Conservation (phyloP, 2,888 invertebrate genomes). For the Griposia aprilina region DNA sequence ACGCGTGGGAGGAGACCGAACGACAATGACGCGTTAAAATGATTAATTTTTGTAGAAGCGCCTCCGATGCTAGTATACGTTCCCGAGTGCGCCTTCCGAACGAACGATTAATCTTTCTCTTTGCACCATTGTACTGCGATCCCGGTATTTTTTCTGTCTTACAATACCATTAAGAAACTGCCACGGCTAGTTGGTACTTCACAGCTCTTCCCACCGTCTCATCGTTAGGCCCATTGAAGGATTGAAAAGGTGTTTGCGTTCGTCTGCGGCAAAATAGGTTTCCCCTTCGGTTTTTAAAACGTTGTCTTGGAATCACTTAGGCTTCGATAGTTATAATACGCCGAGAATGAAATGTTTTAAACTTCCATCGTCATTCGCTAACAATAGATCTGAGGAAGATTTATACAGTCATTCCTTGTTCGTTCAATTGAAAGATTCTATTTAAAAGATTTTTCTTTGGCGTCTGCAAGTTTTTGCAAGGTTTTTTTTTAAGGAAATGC, state of each 20-base stretch:
- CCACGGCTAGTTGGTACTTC: conserved; percentile 88
- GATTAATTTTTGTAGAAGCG: conserved; percentile 88
- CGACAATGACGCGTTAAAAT: conserved; percentile 90
- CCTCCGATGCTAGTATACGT: conserved; percentile 72
- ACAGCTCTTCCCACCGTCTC: conserved; percentile 79
- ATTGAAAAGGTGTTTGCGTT: conserved; percentile 91
- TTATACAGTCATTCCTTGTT: conserved; percentile 87
- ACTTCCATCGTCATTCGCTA: conserved; percentile 88
- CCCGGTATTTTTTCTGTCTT: conserved; percentile 89
- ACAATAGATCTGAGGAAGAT: conserved; percentile 84
- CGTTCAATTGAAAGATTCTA: conserved; percentile 79
- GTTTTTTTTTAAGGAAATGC: conserved; percentile 46
- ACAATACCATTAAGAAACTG: conserved; percentile 90
- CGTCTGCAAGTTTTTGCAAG: conserved; percentile 70
- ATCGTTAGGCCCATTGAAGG: conserved; percentile 87
- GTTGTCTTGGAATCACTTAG: conserved; percentile 88
- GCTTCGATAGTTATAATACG: conserved; percentile 89
- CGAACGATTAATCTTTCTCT: conserved; percentile 89
- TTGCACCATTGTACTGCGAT: conserved; percentile 87
- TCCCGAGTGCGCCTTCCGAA: conserved; percentile 80
- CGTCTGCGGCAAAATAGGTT: conserved; percentile 87
- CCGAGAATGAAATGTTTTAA: conserved; percentile 87
- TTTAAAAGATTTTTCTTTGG: conserved; percentile 66
- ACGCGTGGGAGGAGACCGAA: conserved; percentile 83
- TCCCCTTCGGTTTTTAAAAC: conserved; percentile 87